phyloP scores from a whole-genome alignment of 1,140 invertebrate genomes.

The Homalodisca vitripennis region DNA sequence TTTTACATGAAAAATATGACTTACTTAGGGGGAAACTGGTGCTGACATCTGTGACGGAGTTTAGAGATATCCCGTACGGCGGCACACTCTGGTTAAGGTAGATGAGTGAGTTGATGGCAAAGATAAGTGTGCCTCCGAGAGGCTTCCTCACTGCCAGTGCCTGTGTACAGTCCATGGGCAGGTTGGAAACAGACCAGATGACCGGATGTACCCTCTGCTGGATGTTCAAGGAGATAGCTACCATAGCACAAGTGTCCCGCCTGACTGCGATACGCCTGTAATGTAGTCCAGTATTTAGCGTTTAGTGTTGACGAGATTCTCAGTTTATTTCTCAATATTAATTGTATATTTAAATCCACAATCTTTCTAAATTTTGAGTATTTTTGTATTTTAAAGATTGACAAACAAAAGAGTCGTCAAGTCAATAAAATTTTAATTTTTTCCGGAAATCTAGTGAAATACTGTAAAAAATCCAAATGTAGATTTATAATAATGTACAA shows the following conservation, averaged over 20 bases:
- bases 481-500: too few species aligned
- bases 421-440: too few species aligned
- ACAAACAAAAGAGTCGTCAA: too few species aligned
- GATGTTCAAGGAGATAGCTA: slow-evolving; percentile 95
- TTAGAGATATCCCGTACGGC: slow-evolving; percentile 93
- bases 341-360: too few species aligned
- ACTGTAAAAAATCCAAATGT: too few species aligned
- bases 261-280: slow-evolving; percentile 82
- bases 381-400: too few species aligned
- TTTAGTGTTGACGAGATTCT: too few species aligned
- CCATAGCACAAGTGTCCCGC: slow-evolving; percentile 94
- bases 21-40: slow-evolving; percentile 79
- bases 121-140: slow-evolving; percentile 89
- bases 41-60: slow-evolving; percentile 83
- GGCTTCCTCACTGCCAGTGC: slow-evolving; percentile 90
- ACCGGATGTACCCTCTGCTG: slow-evolving; percentile 94
- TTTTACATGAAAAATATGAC: too few species aligned
- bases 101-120: slow-evolving; percentile 90
- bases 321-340: too few species aligned
- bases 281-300: too few species aligned
- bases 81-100: slow-evolving; percentile 98
- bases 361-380: too few species aligned
- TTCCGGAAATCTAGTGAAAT: too few species aligned
- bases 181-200: slow-evolving; percentile 91
- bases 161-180: slow-evolving; percentile 91